A percentile compares a stretch with the other conserved stretches of the same genome.
Conservation (phyloP, 2,888 invertebrate genomes). For the Metacarcinus magister region DNA sequence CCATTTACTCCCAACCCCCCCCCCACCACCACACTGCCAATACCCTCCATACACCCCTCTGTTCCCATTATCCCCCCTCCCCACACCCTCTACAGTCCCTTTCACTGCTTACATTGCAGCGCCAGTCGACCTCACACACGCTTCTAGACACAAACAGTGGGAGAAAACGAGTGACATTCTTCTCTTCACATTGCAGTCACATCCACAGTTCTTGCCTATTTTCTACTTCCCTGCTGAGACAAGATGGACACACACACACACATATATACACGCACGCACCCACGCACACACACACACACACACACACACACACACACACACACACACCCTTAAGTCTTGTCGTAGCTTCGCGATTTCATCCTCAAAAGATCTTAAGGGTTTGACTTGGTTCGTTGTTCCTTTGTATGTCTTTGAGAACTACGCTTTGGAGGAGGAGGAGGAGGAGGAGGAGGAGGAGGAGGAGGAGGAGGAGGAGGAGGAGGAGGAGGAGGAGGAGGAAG, state of each 20-base stretch:
- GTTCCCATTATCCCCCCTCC: not conserved
- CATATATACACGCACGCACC: too few species aligned
- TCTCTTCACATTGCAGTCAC: not conserved
- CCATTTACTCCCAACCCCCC: not conserved
- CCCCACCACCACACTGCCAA: not conserved
- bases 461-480: not conserved
- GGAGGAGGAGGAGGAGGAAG: not conserved
- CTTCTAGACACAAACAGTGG: not conserved
- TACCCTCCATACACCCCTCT: not conserved
- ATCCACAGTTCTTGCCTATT: not conserved
- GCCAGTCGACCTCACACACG: not conserved
- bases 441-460: not conserved
- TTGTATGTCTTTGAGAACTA: not conserved
- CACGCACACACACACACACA: too few species aligned
- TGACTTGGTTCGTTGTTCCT: not conserved
- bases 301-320: constrained; percentile 9
- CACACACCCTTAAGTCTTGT: not conserved
- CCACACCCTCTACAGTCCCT: not conserved
- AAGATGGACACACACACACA: too few species aligned
- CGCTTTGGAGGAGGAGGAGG: not conserved
- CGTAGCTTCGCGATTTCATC: not conserved
- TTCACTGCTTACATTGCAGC: too few species aligned
- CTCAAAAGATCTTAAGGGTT: not conserved
- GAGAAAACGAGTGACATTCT: not conserved
- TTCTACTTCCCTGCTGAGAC: too few species aligned